Percentiles rank a stretch among this genome's conserved stretches.
Conservation (phyloP, 2,888 invertebrate genomes). For the Deladenus siricidicola region DNA sequence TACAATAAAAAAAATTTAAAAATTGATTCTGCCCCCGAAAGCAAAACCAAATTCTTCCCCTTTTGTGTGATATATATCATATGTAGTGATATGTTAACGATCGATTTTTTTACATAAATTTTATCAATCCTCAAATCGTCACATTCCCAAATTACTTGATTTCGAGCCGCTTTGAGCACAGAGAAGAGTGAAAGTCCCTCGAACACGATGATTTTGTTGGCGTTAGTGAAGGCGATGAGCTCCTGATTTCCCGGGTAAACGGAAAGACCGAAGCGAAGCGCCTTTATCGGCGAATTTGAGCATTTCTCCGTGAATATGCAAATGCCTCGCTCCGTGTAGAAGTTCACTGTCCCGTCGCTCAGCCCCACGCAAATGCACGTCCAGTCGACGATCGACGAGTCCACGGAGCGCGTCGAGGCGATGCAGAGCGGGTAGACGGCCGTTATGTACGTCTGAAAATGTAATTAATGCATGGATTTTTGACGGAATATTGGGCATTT, state of each 20-base stretch:
- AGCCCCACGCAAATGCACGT: slow-evolving; percentile 29
- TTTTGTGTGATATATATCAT: too few relatives aligned
- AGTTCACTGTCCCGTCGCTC: slow-evolving; percentile 17
- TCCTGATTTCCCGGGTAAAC: slow-evolving; percentile 33
- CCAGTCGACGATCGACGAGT: slow-evolving; percentile 28
- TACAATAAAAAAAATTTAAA: too few relatives aligned
- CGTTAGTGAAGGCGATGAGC: slow-evolving; percentile 11
- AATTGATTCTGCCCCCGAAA: too few relatives aligned
- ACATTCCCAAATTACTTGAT: slow-evolving; percentile 27
- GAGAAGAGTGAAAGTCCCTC: slow-evolving; percentile 33
- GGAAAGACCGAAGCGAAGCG: slow-evolving; percentile 35
- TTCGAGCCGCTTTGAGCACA: slow-evolving; percentile 31
- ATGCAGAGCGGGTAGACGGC: slow-evolving; percentile 22
- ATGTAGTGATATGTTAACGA: too few relatives aligned
- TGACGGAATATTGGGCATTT: too few relatives aligned
- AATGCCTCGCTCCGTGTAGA: slow-evolving; percentile 46
- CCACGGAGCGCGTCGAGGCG: slow-evolving; percentile 26
- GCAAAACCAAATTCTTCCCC: too few relatives aligned
- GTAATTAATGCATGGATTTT: slow-evolving; percentile 9
- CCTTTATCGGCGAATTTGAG: slow-evolving; percentile 29
- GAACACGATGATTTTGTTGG: slow-evolving; percentile 12
- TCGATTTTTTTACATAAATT: too few relatives aligned
- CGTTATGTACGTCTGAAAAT: slow-evolving; percentile 22
- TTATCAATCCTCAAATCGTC: too few relatives aligned
- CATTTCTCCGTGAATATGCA: slow-evolving; percentile 40